Evolutionary conservation across 2,113 vertebrate genomes (phyloP).

Genomic region (Aphyosemion australe): DNA sequence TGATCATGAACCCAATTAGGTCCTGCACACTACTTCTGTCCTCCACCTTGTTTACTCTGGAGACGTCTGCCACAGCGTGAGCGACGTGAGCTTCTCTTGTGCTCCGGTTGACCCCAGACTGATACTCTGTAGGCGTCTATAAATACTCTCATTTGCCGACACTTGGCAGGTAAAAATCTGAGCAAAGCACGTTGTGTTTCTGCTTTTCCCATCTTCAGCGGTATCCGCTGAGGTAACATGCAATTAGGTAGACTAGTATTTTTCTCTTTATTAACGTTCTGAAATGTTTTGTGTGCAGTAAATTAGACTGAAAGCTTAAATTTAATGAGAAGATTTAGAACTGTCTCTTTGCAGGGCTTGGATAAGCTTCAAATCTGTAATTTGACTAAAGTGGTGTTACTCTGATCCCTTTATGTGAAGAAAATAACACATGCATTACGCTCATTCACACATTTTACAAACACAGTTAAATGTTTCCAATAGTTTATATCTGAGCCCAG

Average conservation of each 20-base stretch:
- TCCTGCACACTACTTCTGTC: constrained; percentile 5
- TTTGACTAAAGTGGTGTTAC: constrained; percentile 21
- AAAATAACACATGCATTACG: constrained; percentile 1
- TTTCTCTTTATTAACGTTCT: background rate
- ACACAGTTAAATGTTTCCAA: constrained; percentile 9
- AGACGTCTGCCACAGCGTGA: constrained; percentile 25
- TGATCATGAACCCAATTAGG: constrained; percentile 7
- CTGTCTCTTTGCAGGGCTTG: constrained; percentile 57
- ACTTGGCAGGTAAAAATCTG: constrained; percentile 10
- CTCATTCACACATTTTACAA: background rate
- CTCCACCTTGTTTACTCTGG: constrained; percentile 45
- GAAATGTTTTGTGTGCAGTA: constrained; percentile 45
- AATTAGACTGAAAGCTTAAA: no score
- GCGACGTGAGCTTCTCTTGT: constrained; percentile 24
- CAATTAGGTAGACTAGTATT: background rate
- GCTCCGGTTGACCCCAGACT: constrained; percentile 36
- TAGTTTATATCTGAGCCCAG: background rate
- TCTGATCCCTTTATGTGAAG: no score
- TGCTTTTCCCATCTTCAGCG: background rate
- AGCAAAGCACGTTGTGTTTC: background rate
- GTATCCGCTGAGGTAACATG: background rate
- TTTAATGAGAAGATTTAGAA: constrained; percentile 55
- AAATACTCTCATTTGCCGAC: constrained; percentile 38
- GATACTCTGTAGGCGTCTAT: constrained; percentile 40
- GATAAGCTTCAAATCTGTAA: constrained; percentile 60